These are phyloP conservation scores for Numenius phaeopus DNA, from an alignment of 2,797 vertebrate species.

Conservation along the genomic window DNA sequence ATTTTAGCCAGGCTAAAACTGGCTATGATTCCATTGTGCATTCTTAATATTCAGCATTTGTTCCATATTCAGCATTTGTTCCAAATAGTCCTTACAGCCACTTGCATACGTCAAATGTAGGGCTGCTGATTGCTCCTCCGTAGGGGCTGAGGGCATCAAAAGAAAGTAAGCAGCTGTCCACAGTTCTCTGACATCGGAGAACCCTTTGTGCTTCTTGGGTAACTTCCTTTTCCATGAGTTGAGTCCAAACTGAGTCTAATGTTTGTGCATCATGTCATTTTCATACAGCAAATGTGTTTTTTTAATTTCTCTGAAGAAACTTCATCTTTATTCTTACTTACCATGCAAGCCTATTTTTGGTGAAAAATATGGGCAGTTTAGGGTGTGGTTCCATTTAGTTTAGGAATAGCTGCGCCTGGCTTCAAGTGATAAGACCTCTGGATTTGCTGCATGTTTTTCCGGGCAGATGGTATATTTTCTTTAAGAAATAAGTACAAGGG, in stretches of 20 bases:
- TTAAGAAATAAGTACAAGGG: conserved; percentile 7
- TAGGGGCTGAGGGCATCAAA: not conserved
- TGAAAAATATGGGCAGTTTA: conserved; percentile 35
- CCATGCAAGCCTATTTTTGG: not conserved
- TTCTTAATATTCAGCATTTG: not conserved
- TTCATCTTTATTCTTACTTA: not conserved
- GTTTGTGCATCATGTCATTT: not conserved
- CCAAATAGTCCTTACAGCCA: not conserved
- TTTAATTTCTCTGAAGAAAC: not conserved
- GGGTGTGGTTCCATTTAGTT: conserved; percentile 46
- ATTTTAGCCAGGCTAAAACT: not conserved
- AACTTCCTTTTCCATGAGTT: not conserved
- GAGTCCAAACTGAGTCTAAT: not conserved
- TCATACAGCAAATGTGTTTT: not conserved
- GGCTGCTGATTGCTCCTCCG: not conserved
- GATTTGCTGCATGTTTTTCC: conserved; percentile 36
- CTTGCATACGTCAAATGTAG: not conserved
- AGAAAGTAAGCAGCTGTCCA: not conserved
- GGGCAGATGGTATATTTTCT: conserved; percentile 32
- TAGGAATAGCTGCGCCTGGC: conserved; percentile 38
- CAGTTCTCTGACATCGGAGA: not conserved
- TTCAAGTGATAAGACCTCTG: conserved; percentile 35
- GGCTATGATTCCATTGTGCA: not conserved
- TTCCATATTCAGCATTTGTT: not conserved
- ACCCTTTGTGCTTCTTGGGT: not conserved